Evolutionary conservation across 2,797 vertebrate species (phyloP).

Genomic region (Thaleichthys pacificus): DNA sequence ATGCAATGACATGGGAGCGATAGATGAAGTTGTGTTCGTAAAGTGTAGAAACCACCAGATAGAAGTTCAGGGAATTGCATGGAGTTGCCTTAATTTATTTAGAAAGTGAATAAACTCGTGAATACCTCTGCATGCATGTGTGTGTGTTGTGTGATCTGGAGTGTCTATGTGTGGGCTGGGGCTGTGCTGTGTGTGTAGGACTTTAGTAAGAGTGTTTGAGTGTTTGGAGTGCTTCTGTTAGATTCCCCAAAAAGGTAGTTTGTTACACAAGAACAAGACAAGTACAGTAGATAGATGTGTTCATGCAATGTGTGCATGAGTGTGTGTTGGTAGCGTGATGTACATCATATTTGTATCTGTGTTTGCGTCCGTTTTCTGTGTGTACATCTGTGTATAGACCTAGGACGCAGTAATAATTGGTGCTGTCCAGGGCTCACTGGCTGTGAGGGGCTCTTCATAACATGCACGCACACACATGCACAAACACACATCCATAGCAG

Average conservation of each 20-base stretch:
- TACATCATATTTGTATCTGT: neutral
- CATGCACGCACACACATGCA: slow-evolving; percentile 18
- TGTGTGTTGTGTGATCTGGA: neutral
- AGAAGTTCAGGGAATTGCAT: too few relatives aligned
- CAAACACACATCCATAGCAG: neutral
- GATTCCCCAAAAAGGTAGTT: neutral
- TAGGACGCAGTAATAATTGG: neutral
- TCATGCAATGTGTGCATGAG: neutral
- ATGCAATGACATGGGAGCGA: too few relatives aligned
- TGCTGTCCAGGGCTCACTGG: slow-evolving; percentile 43
- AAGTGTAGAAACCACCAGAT: too few relatives aligned
- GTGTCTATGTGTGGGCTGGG: neutral
- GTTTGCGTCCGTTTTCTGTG: slow-evolving; percentile 17
- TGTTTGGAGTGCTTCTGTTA: neutral
- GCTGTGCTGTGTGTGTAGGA: neutral
- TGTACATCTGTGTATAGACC: slow-evolving; percentile 17
- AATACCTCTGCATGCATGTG: neutral
- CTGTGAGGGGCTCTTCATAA: slow-evolving; percentile 45
- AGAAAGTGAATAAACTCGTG: too few relatives aligned
- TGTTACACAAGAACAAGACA: neutral
- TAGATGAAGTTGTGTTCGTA: too few relatives aligned
- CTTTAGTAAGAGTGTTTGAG: neutral
- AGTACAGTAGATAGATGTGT: too few relatives aligned
- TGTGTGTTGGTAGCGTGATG: neutral
- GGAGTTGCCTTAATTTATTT: too few relatives aligned